Evolutionary conservation across 1,140 invertebrate genomes (phyloP).

Genomic region (Trigoniulus corallinus): DNA sequence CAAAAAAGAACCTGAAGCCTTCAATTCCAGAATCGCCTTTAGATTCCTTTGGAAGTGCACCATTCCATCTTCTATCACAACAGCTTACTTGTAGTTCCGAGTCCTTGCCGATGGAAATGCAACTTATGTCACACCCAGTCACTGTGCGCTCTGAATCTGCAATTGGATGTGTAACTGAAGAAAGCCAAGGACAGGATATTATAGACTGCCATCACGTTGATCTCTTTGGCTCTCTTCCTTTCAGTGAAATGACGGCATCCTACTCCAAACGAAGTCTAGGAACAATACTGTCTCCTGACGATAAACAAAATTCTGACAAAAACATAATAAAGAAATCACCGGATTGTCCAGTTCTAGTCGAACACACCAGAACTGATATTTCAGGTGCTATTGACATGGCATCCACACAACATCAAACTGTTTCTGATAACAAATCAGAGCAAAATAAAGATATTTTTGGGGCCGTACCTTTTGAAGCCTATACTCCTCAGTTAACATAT

Average conservation of each 20-base stretch:
- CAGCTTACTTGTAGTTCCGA: background rate
- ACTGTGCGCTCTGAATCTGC: background rate
- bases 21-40: background rate
- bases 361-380: conserved; percentile 11
- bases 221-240: background rate
- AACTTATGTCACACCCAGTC: background rate
- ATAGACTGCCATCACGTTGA: background rate
- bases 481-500: too few species aligned
- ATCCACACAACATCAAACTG: background rate
- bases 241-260: background rate
- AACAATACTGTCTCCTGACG: background rate
- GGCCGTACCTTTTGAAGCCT: conserved; percentile 38
- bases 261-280: background rate
- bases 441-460: conserved; percentile 36
- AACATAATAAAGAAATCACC: too few species aligned
- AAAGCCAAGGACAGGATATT: too few species aligned
- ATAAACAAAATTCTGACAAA: background rate
- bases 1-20: too few species aligned
- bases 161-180: too few species aligned
- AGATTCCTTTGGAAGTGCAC: background rate
- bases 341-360: conserved; percentile 12
- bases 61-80: background rate
- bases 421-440: background rate
- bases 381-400: background rate
- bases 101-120: background rate